These are phyloP conservation scores for Gobio occitaniae DNA, from an alignment of 2,797 vertebrate species.

Conservation along the genomic window DNA sequence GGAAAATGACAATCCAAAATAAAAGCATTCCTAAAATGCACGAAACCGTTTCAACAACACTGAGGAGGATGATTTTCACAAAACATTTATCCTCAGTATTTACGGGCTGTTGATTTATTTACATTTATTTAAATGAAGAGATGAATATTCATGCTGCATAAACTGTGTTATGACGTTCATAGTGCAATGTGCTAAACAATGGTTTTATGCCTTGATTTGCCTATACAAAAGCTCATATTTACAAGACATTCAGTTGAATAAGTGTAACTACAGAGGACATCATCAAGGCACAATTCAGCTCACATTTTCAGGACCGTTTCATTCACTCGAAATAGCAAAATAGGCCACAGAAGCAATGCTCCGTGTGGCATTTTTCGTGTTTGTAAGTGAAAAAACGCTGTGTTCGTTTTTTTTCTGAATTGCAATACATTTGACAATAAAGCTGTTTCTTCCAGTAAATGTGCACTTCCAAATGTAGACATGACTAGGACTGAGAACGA, in stretches of 20 bases:
- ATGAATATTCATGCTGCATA: constrained; percentile 25
- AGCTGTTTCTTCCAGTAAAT: not conserved
- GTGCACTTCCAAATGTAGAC: constrained; percentile 6
- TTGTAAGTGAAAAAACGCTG: not conserved
- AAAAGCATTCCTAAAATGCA: constrained; percentile 18
- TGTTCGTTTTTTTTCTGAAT: not conserved
- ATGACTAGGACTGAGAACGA: not conserved
- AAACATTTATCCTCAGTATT: constrained; percentile 8
- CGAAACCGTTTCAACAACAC: not conserved
- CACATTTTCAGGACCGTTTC: constrained; percentile 19
- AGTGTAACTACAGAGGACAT: constrained; percentile 2
- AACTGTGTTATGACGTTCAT: not conserved
- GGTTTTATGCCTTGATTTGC: not conserved
- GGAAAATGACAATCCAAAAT: constrained; percentile 7
- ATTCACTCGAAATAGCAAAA: not conserved
- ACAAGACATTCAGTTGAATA: constrained; percentile 28
- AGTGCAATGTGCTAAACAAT: constrained; percentile 35
- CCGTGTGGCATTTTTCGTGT: not conserved
- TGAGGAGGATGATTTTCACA: not conserved
- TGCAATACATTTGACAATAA: not conserved
- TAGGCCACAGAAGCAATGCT: not conserved
- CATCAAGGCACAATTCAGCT: constrained; percentile 33
- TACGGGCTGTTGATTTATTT: not conserved
- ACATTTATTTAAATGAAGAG: constrained; percentile 1
- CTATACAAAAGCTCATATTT: constrained; percentile 33